Conservation (phyloP, 2,113 vertebrate genomes). For the Calidris pygmaea region DNA sequence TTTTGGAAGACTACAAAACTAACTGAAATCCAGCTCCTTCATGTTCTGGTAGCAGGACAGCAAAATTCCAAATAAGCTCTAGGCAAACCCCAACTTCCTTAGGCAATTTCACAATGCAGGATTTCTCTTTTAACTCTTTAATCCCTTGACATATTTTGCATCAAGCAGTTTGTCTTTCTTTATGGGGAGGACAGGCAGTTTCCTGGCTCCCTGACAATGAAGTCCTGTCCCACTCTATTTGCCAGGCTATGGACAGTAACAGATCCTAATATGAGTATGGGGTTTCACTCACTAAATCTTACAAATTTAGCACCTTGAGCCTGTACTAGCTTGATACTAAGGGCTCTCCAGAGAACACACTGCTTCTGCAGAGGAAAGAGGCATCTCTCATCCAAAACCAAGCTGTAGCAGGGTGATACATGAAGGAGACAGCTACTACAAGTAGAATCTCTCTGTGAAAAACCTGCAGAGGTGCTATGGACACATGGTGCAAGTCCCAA, state of each 20-base stretch:
- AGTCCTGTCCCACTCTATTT: neutral
- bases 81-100: conserved; percentile 19
- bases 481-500: neutral
- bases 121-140: conserved; percentile 28
- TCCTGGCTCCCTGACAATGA: neutral
- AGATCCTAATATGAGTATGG: neutral
- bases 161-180: neutral
- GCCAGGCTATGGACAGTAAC: neutral
- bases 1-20: conserved; percentile 30
- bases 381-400: neutral
- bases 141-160: neutral
- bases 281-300: neutral
- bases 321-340: neutral
- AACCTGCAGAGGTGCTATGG: neutral
- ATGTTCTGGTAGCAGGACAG: conserved; percentile 3
- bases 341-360: neutral
- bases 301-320: neutral
- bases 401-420: neutral
- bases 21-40: conserved; percentile 16
- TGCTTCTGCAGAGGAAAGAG: neutral
- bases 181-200: neutral
- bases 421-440: neutral
- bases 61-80: neutral
- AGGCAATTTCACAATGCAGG: neutral
- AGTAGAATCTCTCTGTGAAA: neutral